phyloP scores from a whole-genome alignment of 2,888 invertebrate species.

The Microchrysa polita region DNA sequence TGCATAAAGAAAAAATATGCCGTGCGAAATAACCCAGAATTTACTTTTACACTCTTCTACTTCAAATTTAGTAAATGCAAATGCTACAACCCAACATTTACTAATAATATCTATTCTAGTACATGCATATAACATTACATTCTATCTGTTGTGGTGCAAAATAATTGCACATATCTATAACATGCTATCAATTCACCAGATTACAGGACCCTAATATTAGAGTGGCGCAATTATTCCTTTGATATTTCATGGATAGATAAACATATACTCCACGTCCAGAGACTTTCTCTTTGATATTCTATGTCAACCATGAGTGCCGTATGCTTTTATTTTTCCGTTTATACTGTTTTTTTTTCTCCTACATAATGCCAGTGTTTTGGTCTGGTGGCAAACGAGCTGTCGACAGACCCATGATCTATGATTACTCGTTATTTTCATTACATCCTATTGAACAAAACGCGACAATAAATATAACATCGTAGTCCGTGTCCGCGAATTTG shows the following conservation, averaged over 20 bases:
- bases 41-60: too few species aligned
- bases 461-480: too few species aligned
- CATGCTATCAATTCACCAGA: slow-evolving; percentile 27
- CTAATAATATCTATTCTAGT: slow-evolving; percentile 28
- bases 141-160: slow-evolving; percentile 20
- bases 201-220: slow-evolving; percentile 6
- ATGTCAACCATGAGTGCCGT: neutral
- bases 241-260: slow-evolving; percentile 2
- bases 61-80: too few species aligned
- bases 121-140: too few species aligned
- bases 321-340: slow-evolving; percentile 4
- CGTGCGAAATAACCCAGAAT: too few species aligned
- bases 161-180: slow-evolving; percentile 21
- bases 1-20: too few species aligned
- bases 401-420: neutral
- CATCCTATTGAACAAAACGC: too few species aligned
- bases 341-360: too few species aligned
- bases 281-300: slow-evolving; percentile 25
- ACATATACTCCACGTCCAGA: neutral
- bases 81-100: too few species aligned
- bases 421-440: neutral
- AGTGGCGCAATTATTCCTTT: neutral
- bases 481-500: too few species aligned
- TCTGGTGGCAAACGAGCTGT: neutral
- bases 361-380: neutral